Conservation (phyloP, 37 sponge, comb jelly and placozoan species). For the Aplysina aerophoba region DNA sequence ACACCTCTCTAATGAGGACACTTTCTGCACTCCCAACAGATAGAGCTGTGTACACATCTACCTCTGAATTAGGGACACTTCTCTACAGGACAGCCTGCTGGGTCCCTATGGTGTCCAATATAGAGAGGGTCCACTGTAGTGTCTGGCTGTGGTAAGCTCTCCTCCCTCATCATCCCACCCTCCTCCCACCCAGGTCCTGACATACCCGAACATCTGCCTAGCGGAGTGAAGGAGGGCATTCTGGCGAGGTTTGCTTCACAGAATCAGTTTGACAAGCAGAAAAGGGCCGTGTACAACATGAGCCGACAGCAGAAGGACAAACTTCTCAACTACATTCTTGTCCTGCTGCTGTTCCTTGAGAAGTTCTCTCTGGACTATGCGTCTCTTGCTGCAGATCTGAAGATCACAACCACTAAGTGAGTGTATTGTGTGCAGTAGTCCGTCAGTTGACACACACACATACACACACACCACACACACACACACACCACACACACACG, state of each 20-base stretch:
- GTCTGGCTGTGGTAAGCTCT: too few relatives aligned
- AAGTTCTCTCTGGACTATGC: background rate
- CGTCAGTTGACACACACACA: too few relatives aligned
- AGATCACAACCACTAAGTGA: background rate
- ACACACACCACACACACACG: too few relatives aligned
- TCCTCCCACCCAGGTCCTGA: conserved; percentile 8
- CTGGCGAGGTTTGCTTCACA: background rate
- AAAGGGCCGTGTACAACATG: background rate
- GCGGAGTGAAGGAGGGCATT: background rate
- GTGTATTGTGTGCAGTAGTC: background rate
- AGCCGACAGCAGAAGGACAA: conserved; percentile 5
- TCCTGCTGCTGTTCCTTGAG: background rate
- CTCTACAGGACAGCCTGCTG: too few relatives aligned
- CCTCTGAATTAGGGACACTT: too few relatives aligned
- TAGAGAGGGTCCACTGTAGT: too few relatives aligned
- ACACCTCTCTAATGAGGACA: too few relatives aligned
- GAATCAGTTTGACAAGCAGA: background rate
- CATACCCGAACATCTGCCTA: background rate
- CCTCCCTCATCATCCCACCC: too few relatives aligned
- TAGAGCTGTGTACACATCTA: too few relatives aligned
- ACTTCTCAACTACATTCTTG: conserved; percentile 11
- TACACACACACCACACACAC: too few relatives aligned
- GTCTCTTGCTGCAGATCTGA: background rate
- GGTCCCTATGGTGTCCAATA: too few relatives aligned
- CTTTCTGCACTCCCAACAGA: too few relatives aligned